Evolutionary conservation across 53 echinoderm and acorn worm genomes (phyloP), one percentile per base, ranked within the genome.

Genomic region (Stichopus horrens): DNA sequence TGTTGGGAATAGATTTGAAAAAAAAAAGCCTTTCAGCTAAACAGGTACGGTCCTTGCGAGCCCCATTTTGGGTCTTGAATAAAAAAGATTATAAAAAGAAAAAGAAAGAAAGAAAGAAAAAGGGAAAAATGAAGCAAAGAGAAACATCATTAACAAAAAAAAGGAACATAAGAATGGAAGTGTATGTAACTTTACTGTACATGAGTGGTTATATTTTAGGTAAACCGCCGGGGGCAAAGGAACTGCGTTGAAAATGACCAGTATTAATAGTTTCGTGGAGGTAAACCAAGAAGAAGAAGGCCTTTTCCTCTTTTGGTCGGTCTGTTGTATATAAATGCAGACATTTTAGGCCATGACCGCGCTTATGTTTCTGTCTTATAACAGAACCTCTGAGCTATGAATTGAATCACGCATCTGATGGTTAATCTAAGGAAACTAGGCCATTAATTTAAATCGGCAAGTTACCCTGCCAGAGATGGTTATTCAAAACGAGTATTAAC

Each of bases 381-480:
- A 54, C n/a, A 11, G 23, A 51, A n/a, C 79, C 79, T 78, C 79
- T n/a, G n/a, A 78, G 79, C 79, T 54, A 78, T 9, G 79, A 78
- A 78, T 55, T 55, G 79, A 78, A 78, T 78, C 79, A 78, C 53
- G 52, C 53, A 9, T 54, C 37, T 78, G 53, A 9, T 19, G 53
- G 9, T 55, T 60, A 60, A 60, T 60, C 14, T 60, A 53, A 53
- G 5, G 57, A 83, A 83, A 83, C 83, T 83, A 83, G 83, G 83
- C 83, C 83, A 83, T 83, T 83, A 83, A 83, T 83, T 83, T 83
- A 11, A 56, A 83, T 23, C 83, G 54, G 16, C 21, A 83, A 83
- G 58, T 58, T 58, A 55, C 59, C 59, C 21, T 60, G 83, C 79
- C 79, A 78, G 53, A 78, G n/a, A 78, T 78, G 53, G 79, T 83